Evolutionary conservation across 2,888 invertebrate genomes (phyloP), one percentile per base, ranked within the genome.

Genomic region (Drosophila multiciliata): DNA sequence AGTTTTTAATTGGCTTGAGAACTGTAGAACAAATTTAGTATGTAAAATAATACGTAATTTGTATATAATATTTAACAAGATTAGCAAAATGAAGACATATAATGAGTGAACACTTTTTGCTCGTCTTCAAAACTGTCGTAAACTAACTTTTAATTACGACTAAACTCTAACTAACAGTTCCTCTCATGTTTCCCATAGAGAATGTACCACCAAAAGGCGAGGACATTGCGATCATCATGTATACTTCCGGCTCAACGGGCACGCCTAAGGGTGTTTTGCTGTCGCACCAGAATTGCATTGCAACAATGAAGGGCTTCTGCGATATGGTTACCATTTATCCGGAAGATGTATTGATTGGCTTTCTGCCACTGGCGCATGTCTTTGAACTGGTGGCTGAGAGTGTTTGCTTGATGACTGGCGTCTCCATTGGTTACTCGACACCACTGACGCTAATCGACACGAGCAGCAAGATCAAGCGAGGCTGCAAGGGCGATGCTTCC

Each of bases 181-280:
- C 5, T 5, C 6, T 9, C 9, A 2, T 5, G 15, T 60, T 20
- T 3, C 45, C 9, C 29, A 33, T 66, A 95, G 96, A 94, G 83
- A 91, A 93, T 26, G 93, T 94, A 6, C 94, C 95, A 8, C 97
- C 98, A 2, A 93, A 93, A 8, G 93, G 95, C 8, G 94, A 95
- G 17, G 99, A 99, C 93, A 95, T 96, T 6, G 99, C 99, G 57
- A 98, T 99, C 88, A 96, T 99, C 49, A 99, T 99, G 99, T 99
- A 99, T 94, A 99, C 99, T 3, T 98, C 98, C 83, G 99, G 99
- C 8, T 99, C 99, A 1, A 99, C 99, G 5, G 99, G 99, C 61
- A 95, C 96, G 70, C 99, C 99, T 0, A 99, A 99, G 94, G 99
- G 98, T 88, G 97, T 98, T 17, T 92, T 97, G 26, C 94, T 98